Conservation (phyloP, 1,140 invertebrate species). For the Caenorhabditis latens region DNA sequence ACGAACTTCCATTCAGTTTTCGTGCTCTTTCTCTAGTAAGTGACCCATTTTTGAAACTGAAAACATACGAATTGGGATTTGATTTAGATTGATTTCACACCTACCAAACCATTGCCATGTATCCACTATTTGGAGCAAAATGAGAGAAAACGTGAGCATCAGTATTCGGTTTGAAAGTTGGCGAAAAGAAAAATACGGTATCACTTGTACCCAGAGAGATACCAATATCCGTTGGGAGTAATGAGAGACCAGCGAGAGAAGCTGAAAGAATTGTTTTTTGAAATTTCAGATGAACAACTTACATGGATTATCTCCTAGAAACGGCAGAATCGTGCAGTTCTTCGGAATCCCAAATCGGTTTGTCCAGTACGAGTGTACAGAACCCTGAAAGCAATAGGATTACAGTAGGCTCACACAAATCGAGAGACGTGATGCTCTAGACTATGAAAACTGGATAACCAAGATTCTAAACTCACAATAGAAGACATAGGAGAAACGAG, state of each 20-base stretch:
- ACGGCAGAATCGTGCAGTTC: conserved; percentile 87
- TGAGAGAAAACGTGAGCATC: conserved; percentile 63
- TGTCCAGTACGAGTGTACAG: conserved; percentile 10
- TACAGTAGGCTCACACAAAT: no score
- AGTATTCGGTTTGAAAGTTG: conserved; percentile 21
- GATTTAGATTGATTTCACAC: not conserved
- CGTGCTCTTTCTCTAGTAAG: conserved; percentile 66
- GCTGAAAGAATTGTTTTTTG: conserved; percentile 77
- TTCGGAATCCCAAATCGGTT: conserved; percentile 71
- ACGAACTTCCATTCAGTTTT: conserved; percentile 3
- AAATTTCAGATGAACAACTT: not conserved
- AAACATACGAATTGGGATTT: not conserved
- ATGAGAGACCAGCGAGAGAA: conserved; percentile 84
- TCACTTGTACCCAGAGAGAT: conserved; percentile 81
- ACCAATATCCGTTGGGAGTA: conserved; percentile 86
- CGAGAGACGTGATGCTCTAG: no score
- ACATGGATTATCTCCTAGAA: conserved; percentile 91
- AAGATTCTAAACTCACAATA: not conserved
- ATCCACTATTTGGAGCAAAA: conserved; percentile 42
- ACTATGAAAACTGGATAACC: no score
- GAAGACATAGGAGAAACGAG: conserved; percentile 77
- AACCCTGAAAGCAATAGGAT: not conserved
- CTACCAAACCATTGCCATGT: conserved; percentile 65
- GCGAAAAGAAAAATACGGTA: conserved; percentile 62
- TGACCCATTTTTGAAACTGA: conserved; percentile 68